Base-by-base conservation (phyloP, 92 coral and sea anemone species). In the Palythoa heliodiscus region DNA sequence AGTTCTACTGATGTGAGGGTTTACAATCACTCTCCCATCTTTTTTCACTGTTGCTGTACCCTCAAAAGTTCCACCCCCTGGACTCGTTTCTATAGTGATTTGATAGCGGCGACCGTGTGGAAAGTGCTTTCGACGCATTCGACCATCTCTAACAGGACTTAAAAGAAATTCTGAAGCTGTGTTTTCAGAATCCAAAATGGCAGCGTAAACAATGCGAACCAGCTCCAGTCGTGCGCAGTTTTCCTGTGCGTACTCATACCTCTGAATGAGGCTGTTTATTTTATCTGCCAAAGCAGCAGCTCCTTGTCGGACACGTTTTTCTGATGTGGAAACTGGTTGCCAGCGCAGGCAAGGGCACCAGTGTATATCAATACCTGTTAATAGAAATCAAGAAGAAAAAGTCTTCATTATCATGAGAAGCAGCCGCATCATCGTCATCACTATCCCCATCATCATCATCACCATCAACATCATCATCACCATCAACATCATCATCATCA, bases 271-370 rank as follows among this genome's bases (percentile, higher is more conserved):
- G 60, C 90, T 89, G 85, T 93, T 93, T 54, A 93, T 89, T n/a
- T 91, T 82, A 16, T 89, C 80, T 7, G 91, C 91, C 14, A 93
- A 83, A 55, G 91, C 88, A 22, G 58, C 86, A 13, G 96, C 94
- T n/a, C 91, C 89, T n/a, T 55, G 79, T 23, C 76, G 80, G 12
- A 93, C 88, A 40, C 74, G 91, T 38, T 71, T 67, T 37, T 79
- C 83, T 52, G 77, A 43, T 15, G 82, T 73, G 60, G 87, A 82
- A 16, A 85, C 82, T 2, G 87, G 64, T 78, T 87, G 82, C 96
- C 96, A 93, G 52, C 82, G 72, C 40, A 93, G 87, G 73, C 96
- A 93, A 16, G 96, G 96, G 53, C 96, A 93, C 92, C 92, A 93
- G 82, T 93, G 96, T 24, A 88, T 86, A 74, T 93, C 78, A 53